Conservation (phyloP, 2,797 vertebrate species). For the Myotis findleyi region DNA sequence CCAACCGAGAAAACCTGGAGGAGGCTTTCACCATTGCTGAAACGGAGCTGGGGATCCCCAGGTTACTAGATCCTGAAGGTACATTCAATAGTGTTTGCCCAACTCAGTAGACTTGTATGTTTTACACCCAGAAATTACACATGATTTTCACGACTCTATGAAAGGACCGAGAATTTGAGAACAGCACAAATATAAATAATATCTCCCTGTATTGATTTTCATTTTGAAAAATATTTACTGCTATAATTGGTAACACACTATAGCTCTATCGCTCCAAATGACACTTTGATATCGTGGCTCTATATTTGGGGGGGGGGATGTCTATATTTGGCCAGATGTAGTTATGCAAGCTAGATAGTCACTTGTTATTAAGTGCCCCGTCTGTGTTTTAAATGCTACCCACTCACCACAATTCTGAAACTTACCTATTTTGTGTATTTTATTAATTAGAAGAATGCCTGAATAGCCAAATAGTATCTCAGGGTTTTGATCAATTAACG, state of each 20-base stretch:
- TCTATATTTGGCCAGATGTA: too few relatives aligned
- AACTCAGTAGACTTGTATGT: not conserved
- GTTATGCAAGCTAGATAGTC: not conserved
- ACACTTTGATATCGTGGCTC: not conserved
- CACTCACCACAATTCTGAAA: not conserved
- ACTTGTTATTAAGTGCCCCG: not conserved
- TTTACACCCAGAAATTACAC: not conserved
- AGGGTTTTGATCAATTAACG: not conserved
- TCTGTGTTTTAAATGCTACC: not conserved
- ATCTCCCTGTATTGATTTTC: not conserved
- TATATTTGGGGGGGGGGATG: too few relatives aligned
- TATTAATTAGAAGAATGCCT: not conserved
- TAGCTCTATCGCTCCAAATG: not conserved
- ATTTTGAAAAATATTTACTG: not conserved
- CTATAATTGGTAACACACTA: not conserved
- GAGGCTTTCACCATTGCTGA: constrained; percentile 97
- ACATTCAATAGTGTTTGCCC: not conserved
- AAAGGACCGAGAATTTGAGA: not conserved
- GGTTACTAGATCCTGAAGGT: constrained; percentile 98
- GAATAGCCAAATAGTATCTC: not conserved
- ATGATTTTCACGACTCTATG: not conserved
- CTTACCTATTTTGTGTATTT: not conserved
- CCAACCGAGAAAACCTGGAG: constrained; percentile 95
- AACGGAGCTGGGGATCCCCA: constrained; percentile 94
- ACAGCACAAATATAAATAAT: not conserved